phyloP scores from a whole-genome alignment of 1,140 invertebrate species.

The Oscheius sp. region DNA sequence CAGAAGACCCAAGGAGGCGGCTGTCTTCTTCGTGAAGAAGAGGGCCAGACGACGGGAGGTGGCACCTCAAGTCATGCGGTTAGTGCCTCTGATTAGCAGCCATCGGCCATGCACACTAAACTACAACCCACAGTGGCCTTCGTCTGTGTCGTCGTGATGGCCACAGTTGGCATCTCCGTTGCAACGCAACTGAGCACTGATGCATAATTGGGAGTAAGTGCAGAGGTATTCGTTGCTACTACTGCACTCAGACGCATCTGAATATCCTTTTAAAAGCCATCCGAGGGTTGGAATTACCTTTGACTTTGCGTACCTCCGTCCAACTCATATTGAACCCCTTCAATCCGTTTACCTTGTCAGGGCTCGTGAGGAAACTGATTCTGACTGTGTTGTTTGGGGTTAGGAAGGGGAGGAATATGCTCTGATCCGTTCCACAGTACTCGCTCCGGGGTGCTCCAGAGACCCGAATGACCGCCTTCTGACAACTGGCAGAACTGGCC shows the following conservation, averaged over 20 bases:
- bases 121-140: slow-evolving; percentile 56
- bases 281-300: slow-evolving; percentile 29
- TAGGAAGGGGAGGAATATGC: slow-evolving; percentile 47
- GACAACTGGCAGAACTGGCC: slow-evolving; percentile 44
- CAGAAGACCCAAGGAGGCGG: background rate
- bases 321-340: slow-evolving; percentile 61
- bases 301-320: slow-evolving; percentile 56
- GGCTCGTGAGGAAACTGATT: slow-evolving; percentile 53
- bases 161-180: slow-evolving; percentile 59
- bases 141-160: slow-evolving; percentile 57
- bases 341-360: slow-evolving; percentile 56
- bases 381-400: slow-evolving; percentile 50
- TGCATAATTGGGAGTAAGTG: slow-evolving; percentile 60
- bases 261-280: background rate
- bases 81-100: background rate
- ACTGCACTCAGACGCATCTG: slow-evolving; percentile 49
- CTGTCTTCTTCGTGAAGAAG: slow-evolving; percentile 3
- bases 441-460: slow-evolving; percentile 23
- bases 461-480: slow-evolving; percentile 55
- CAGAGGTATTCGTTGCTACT: slow-evolving; percentile 49
- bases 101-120: background rate
- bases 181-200: slow-evolving; percentile 48
- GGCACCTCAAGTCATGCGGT: background rate
- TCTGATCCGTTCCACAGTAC: slow-evolving; percentile 44
- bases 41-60: background rate